These are phyloP conservation scores for Lontra canadensis DNA, from an alignment of 2,113 vertebrate genomes.

Conservation along the genomic window DNA sequence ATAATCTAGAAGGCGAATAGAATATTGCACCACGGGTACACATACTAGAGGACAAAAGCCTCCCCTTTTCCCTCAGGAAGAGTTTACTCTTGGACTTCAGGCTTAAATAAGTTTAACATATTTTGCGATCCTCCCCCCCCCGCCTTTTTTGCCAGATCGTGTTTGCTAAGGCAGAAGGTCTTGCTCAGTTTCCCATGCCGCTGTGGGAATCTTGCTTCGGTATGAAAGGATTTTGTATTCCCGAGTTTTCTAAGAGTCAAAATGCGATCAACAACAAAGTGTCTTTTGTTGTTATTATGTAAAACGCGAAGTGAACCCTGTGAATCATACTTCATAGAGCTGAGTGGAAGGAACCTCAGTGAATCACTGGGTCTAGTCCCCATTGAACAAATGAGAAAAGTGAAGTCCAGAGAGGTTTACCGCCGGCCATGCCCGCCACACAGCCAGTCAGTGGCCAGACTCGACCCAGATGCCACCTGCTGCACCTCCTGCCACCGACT, in stretches of 20 bases:
- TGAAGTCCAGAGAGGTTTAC: background rate
- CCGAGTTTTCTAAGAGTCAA: conserved; percentile 36
- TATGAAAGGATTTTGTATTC: conserved; percentile 44
- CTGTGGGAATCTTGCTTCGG: conserved; percentile 12
- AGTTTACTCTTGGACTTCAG: background rate
- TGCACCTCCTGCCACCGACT: background rate
- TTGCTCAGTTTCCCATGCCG: background rate
- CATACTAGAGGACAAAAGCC: background rate
- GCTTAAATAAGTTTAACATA: conserved; percentile 5
- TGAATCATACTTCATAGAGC: conserved; percentile 38
- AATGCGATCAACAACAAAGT: background rate
- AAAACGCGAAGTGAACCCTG: conserved; percentile 13
- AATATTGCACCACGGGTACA: background rate
- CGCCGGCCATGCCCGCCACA: background rate
- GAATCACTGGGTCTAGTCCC: background rate
- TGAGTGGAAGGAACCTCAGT: background rate
- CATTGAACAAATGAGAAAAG: background rate
- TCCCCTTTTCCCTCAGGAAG: background rate
- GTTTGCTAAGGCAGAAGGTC: background rate
- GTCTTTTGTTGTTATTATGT: conserved; percentile 23
- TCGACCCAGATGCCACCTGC: background rate
- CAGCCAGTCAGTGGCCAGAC: background rate
- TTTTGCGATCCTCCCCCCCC: background rate
- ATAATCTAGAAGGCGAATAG: conserved; percentile 2
- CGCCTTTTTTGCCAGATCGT: background rate